A percentile compares a stretch with the other conserved stretches of the same genome.
phyloP scores from a whole-genome alignment of 2,113 vertebrate species.

The Ailurus styani region DNA sequence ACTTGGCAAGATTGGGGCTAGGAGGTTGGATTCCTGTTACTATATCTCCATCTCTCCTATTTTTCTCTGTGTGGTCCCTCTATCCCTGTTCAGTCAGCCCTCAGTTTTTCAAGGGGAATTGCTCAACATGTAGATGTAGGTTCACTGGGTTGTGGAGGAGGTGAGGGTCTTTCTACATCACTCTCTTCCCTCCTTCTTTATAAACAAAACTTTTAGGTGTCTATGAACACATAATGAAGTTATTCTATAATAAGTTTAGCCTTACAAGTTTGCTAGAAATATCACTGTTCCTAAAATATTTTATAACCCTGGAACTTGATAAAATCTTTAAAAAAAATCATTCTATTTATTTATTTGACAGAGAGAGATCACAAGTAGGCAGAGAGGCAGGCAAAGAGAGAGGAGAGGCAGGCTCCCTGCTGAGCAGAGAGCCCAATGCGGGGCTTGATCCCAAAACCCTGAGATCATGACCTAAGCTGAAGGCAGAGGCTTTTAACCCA shows the following conservation, averaged over 20 bases:
- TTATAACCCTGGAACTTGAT: background rate
- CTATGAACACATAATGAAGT: background rate
- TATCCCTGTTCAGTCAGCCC: background rate
- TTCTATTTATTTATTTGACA: too few species aligned
- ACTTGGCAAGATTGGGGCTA: background rate
- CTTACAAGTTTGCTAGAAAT: background rate
- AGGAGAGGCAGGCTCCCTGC: too few species aligned
- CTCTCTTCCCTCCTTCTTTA: background rate
- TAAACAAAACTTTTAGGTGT: background rate
- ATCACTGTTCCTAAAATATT: conserved; percentile 17
- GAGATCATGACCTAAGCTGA: too few species aligned
- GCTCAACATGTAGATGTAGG: background rate
- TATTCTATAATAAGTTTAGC: background rate
- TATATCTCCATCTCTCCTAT: background rate
- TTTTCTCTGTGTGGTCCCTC: background rate
- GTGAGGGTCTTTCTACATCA: background rate
- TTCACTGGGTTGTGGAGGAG: background rate
- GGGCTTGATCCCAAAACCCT: too few species aligned
- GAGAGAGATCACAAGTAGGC: too few species aligned
- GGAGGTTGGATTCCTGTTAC: background rate
- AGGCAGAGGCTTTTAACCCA: too few species aligned
- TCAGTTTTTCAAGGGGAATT: background rate
- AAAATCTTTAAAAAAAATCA: too few species aligned
- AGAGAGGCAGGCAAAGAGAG: too few species aligned
- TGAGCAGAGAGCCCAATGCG: too few species aligned